phyloP scores from a whole-genome alignment of 2,888 invertebrate genomes.

The Lomographa bimaculata region DNA sequence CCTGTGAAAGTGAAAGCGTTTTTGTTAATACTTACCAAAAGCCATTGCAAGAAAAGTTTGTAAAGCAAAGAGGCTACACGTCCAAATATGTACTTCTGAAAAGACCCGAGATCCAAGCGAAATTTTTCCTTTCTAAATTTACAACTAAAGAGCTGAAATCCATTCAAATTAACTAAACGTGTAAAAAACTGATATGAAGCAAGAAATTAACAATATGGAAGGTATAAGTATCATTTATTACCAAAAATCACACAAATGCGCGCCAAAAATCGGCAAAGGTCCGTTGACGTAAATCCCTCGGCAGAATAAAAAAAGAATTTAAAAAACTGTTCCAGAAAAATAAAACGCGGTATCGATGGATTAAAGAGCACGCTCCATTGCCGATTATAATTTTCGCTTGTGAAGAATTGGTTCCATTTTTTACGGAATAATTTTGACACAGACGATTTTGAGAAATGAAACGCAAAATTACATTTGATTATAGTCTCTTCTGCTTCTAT shows the following conservation, averaged over 20 bases:
- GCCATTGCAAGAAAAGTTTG: no score
- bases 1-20: no score
- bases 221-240: constrained; percentile 4
- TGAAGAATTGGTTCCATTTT: constrained; percentile 45
- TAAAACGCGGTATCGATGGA: constrained; percentile 53
- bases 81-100: no score
- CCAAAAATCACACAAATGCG: constrained; percentile 14
- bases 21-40: no score
- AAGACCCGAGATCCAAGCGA: no score
- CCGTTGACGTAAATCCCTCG: constrained; percentile 49
- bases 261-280: constrained; percentile 50
- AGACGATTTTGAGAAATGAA: constrained; percentile 1
- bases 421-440: constrained; percentile 23
- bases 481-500: not conserved
- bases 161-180: no score
- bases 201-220: not conserved
- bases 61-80: no score
- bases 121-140: no score
- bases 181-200: no score
- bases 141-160: not conserved
- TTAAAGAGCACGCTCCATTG: constrained; percentile 74
- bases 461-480: not conserved
- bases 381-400: constrained; percentile 68
- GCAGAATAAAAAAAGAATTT: constrained; percentile 37
- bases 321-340: constrained; percentile 39